Evolutionary conservation across 2,113 vertebrate genomes (phyloP).

Genomic region (Cottus gobio): DNA sequence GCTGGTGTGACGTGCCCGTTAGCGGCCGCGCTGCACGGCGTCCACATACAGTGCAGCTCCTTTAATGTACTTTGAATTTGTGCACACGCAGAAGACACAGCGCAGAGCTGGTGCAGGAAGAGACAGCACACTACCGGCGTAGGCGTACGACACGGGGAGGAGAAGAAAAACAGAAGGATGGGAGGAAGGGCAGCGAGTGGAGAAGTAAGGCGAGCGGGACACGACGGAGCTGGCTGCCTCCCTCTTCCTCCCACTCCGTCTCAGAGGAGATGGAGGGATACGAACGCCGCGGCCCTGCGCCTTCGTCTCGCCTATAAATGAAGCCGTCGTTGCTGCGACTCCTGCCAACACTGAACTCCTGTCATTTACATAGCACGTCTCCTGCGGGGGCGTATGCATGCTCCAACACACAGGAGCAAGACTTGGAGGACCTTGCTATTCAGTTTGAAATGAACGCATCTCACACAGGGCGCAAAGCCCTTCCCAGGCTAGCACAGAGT

Average conservation of each 20-base stretch:
- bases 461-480: constrained; percentile 3
- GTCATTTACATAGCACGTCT: constrained; percentile 35
- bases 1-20: constrained; percentile 32
- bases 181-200: constrained; percentile 39
- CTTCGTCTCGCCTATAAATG: constrained; percentile 27
- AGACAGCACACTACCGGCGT: constrained; percentile 34
- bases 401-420: constrained; percentile 5
- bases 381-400: background rate
- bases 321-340: background rate
- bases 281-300: background rate
- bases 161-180: constrained; percentile 16
- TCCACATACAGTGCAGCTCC: constrained; percentile 6
- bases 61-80: constrained; percentile 26
- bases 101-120: constrained; percentile 15
- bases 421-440: background rate
- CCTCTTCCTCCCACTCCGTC: constrained; percentile 36
- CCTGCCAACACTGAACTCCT: constrained; percentile 23
- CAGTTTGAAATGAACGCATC: constrained; percentile 24
- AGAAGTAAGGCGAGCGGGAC: constrained; percentile 65
- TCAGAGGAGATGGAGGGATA: constrained; percentile 47
- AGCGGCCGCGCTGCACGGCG: background rate
- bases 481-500: background rate
- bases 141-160: constrained; percentile 38
- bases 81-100: constrained; percentile 35
- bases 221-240: constrained; percentile 35